These are phyloP conservation scores for Pelmatolapia mariae DNA, from an alignment of 2,113 vertebrate genomes.

Conservation along the genomic window DNA sequence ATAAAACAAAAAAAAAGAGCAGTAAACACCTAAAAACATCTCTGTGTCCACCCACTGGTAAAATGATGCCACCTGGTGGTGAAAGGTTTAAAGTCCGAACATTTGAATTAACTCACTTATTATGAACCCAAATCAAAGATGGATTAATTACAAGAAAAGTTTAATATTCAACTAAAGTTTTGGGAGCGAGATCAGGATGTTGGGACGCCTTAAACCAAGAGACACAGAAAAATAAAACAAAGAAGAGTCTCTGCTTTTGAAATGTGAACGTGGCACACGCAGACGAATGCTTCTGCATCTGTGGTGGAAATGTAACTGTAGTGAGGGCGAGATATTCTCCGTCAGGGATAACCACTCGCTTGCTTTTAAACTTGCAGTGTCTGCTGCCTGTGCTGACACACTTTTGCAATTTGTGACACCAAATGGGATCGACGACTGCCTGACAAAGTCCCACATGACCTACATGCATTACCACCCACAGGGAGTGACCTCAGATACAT, in stretches of 20 bases:
- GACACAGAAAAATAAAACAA: neutral
- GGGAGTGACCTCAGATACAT: neutral
- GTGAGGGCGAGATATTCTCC: neutral
- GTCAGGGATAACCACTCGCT: neutral
- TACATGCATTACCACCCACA: neutral
- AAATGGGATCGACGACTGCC: neutral
- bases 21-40: neutral
- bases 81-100: neutral
- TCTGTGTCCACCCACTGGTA: neutral
- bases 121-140: neutral
- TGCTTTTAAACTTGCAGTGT: neutral
- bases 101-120: neutral
- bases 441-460: constrained; percentile 1
- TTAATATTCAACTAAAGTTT: neutral
- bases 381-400: neutral
- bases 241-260: neutral
- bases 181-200: neutral
- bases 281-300: neutral
- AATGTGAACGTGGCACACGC: neutral
- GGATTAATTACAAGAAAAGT: neutral
- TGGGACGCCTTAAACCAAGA: neutral
- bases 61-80: neutral
- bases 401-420: neutral
- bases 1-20: neutral
- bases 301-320: neutral